A percentile compares a stretch with the other conserved stretches of the same genome.
Conservation (phyloP, 1,140 invertebrate species). For the Drosophila mojavensis region DNA sequence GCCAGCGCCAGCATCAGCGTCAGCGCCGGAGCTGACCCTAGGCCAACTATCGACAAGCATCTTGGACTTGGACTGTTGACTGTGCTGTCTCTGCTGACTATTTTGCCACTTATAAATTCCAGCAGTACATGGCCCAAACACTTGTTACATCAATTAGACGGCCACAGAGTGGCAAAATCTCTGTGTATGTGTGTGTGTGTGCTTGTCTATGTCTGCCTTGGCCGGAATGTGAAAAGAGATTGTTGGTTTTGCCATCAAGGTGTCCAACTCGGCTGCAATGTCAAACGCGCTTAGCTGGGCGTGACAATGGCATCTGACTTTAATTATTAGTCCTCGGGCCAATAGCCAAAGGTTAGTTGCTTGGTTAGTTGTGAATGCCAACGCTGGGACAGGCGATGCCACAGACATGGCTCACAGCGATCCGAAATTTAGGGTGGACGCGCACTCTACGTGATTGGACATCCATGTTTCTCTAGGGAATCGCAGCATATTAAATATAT, state of each 20-base stretch:
- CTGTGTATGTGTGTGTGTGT: conserved; percentile 3
- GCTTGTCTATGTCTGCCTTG: conserved; percentile 34
- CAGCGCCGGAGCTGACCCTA: conserved; percentile 55
- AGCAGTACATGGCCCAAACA: conserved; percentile 81
- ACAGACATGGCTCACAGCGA: too few species aligned
- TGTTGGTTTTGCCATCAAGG: conserved; percentile 60
- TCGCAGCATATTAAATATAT: too few species aligned
- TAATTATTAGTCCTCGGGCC: conserved; percentile 52
- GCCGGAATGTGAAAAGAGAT: conserved; percentile 64
- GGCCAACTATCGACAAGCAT: conserved; percentile 76
- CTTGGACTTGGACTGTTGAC: conserved; percentile 65
- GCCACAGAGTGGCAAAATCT: conserved; percentile 65
- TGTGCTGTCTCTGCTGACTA: conserved; percentile 62
- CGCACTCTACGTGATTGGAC: conserved; percentile 9
- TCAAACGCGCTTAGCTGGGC: conserved; percentile 42
- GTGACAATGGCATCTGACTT: conserved; percentile 45
- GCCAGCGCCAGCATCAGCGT: not conserved
- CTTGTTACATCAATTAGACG: conserved; percentile 83
- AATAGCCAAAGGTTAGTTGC: conserved; percentile 41
- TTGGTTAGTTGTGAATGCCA: conserved; percentile 17
- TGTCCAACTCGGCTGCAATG: conserved; percentile 46
- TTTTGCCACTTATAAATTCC: conserved; percentile 81
- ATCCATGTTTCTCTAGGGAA: not conserved
- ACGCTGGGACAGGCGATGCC: not conserved
- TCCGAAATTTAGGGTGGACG: too few species aligned